Percentiles rank a stretch among this genome's conserved stretches.
Evolutionary conservation across 1,140 invertebrate genomes (phyloP).

Genomic region (Nasonia longicornis): DNA sequence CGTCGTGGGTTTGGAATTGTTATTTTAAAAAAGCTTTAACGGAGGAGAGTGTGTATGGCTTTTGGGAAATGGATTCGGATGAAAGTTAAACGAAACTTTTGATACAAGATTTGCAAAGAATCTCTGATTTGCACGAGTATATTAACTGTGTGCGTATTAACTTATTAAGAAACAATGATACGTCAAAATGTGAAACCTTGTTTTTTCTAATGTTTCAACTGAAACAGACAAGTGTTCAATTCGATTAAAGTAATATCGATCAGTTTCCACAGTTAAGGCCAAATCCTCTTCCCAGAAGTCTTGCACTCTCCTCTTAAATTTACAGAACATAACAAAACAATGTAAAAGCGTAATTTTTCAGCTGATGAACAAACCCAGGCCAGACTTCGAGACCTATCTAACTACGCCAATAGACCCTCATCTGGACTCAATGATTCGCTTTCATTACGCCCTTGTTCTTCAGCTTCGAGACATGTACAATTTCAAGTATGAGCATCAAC

Average conservation of each 20-base stretch:
- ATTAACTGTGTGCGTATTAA: too few relatives aligned
- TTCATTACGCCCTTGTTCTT: slow-evolving; percentile 72
- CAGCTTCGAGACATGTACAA: slow-evolving; percentile 74
- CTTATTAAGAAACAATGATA: too few relatives aligned
- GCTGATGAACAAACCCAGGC: slow-evolving; percentile 58
- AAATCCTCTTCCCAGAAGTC: too few relatives aligned
- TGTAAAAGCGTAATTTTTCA: slow-evolving; percentile 10
- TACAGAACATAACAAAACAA: not conserved
- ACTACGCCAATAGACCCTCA: slow-evolving; percentile 65
- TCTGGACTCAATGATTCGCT: slow-evolving; percentile 74
- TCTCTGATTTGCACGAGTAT: too few relatives aligned
- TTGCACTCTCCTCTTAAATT: not conserved
- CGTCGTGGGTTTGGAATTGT: slow-evolving; percentile 56
- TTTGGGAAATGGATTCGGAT: not conserved
- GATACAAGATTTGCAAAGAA: too few relatives aligned
- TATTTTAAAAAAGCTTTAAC: not conserved
- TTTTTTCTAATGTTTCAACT: too few relatives aligned
- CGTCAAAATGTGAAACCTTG: too few relatives aligned
- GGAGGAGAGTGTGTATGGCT: too few relatives aligned
- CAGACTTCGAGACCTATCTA: slow-evolving; percentile 71
- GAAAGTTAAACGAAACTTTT: too few relatives aligned
- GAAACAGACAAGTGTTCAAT: too few relatives aligned
- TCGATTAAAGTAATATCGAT: too few relatives aligned
- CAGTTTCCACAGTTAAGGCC: too few relatives aligned
- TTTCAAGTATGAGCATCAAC: slow-evolving; percentile 68